phyloP scores from a whole-genome alignment of 2,888 invertebrate species.

The Cantharis flavilabris region DNA sequence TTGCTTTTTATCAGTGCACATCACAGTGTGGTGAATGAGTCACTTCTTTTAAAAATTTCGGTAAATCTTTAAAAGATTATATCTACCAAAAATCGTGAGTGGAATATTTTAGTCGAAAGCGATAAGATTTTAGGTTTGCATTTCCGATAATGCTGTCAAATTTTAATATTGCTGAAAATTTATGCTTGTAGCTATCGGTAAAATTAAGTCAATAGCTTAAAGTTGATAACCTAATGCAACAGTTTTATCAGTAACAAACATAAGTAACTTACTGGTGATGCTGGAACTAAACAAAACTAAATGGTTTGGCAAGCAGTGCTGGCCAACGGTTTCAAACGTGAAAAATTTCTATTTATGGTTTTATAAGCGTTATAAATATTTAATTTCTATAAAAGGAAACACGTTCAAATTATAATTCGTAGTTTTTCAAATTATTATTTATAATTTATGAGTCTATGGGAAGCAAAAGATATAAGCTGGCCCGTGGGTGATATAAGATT shows the following conservation, averaged over 20 bases:
- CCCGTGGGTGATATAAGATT: neutral
- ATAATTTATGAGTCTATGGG: neutral
- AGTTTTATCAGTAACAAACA: neutral
- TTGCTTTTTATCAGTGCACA: neutral
- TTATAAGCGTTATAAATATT: neutral
- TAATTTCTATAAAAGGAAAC: neutral
- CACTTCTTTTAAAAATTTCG: neutral
- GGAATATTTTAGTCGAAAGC: neutral
- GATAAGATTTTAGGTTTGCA: neutral
- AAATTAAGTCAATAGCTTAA: neutral
- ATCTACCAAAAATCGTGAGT: neutral
- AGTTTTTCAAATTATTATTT: neutral
- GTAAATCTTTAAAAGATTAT: neutral
- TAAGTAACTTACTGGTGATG: neutral
- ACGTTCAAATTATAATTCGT: neutral
- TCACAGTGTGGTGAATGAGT: neutral
- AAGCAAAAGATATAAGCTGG: neutral
- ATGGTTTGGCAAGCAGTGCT: neutral
- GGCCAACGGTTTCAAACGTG: neutral
- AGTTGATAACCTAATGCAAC: neutral
- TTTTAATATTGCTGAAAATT: neutral
- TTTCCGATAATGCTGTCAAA: neutral
- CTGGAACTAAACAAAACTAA: neutral
- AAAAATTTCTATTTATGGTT: neutral
- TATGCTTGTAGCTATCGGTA: neutral